Conservation (phyloP, 1,140 invertebrate species). For the silkworm (Bombyx mori) region DNA sequence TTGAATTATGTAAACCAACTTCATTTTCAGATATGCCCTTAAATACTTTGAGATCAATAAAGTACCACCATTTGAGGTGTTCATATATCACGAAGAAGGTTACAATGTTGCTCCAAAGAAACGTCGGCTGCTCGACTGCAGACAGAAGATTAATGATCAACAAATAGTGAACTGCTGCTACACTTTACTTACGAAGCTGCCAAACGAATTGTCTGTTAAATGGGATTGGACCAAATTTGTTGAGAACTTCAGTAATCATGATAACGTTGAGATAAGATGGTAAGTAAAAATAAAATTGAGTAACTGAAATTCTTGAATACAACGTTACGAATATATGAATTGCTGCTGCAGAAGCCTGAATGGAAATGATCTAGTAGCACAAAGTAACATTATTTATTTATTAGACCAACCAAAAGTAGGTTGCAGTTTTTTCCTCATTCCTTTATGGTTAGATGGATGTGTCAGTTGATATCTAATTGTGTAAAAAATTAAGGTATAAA, state of each 20-base stretch:
- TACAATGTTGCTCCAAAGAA: slow-evolving; percentile 63
- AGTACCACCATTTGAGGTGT: slow-evolving; percentile 51
- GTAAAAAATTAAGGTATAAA: no score
- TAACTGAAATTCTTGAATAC: no score
- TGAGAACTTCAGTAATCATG: slow-evolving; percentile 40
- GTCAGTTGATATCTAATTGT: no score
- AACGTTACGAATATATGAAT: no score
- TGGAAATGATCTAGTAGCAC: no score
- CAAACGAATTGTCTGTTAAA: slow-evolving; percentile 52
- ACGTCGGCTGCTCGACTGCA: slow-evolving; percentile 38
- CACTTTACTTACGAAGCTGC: slow-evolving; percentile 41
- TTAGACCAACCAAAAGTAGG: no score
- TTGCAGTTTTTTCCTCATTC: no score
- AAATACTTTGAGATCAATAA: slow-evolving; percentile 63
- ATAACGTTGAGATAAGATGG: slow-evolving; percentile 49
- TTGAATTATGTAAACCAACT: not conserved
- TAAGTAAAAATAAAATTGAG: slow-evolving; percentile 13
- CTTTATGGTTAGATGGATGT: no score
- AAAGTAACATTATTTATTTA: no score
- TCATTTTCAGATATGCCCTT: slow-evolving; percentile 50
- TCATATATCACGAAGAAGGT: slow-evolving; percentile 49
- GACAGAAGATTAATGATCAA: slow-evolving; percentile 48
- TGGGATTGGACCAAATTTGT: slow-evolving; percentile 65
- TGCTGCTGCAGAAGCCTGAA: no score
- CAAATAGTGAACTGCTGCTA: slow-evolving; percentile 53